Evolutionary conservation across 2,888 invertebrate species (phyloP).

Genomic region (Cheilosia soror): DNA sequence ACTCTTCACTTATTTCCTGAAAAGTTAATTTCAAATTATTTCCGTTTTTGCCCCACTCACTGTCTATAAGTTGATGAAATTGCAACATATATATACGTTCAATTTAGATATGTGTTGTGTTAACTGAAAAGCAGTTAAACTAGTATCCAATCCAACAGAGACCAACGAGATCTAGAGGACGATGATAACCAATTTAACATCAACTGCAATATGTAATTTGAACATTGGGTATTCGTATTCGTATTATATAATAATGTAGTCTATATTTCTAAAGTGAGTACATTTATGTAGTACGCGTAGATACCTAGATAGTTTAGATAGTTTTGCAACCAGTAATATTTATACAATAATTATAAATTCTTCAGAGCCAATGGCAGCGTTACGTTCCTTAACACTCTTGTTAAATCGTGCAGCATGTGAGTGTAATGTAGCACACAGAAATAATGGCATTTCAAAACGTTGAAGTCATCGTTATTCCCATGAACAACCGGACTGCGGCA

Average conservation of each 20-base stretch:
- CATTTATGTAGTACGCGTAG: neutral
- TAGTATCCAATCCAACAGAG: conserved; percentile 19
- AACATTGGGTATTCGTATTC: no score
- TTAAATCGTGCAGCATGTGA: conserved; percentile 8
- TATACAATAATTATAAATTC: neutral
- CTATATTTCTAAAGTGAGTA: no score
- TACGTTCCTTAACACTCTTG: conserved; percentile 6
- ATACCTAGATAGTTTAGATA: neutral
- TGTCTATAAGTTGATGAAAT: conserved; percentile 26
- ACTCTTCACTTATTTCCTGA: conserved; percentile 45
- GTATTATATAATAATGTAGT: neutral
- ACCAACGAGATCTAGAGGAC: conserved; percentile 26
- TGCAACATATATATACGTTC: neutral
- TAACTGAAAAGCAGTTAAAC: conserved; percentile 48
- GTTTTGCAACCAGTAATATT: neutral
- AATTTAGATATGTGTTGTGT: neutral
- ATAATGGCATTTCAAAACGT: conserved; percentile 40
- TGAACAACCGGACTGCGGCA: conserved; percentile 21
- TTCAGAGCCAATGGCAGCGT: neutral
- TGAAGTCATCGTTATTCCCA: conserved; percentile 62
- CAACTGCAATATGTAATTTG: neutral
- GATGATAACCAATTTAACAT: conserved; percentile 4
- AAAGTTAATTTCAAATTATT: conserved; percentile 35
- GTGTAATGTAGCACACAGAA: conserved; percentile 11
- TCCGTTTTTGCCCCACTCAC: conserved; percentile 22